Evolutionary conservation across 1,140 invertebrate genomes (phyloP).

Genomic region (Tetragnatha versicolor): DNA sequence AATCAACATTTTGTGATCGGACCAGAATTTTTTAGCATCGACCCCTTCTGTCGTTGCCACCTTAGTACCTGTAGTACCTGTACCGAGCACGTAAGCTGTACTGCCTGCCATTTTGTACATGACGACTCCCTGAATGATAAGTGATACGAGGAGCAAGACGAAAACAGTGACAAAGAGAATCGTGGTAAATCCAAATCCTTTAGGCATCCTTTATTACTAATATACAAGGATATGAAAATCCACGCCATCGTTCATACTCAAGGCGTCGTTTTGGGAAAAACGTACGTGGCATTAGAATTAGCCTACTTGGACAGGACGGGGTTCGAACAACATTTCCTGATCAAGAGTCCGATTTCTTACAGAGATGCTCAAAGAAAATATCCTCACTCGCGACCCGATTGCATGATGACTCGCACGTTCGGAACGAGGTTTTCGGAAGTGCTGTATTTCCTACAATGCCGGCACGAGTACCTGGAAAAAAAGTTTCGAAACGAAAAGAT

Average conservation of each 20-base stretch:
- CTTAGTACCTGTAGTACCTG: background rate
- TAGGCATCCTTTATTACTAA: too few relatives aligned
- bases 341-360: background rate
- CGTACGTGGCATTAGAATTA: background rate
- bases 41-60: background rate
- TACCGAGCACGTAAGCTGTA: background rate
- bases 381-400: background rate
- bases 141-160: background rate
- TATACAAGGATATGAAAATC: too few relatives aligned
- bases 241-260: conserved; percentile 4
- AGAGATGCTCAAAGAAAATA: background rate
- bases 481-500: background rate
- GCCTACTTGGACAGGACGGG: background rate
- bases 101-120: background rate
- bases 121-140: background rate
- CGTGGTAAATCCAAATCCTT: background rate
- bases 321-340: background rate
- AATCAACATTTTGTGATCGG: background rate
- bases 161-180: background rate
- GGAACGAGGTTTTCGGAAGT: too few relatives aligned
- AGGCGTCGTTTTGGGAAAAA: background rate
- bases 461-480: background rate
- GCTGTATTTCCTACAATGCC: background rate
- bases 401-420: background rate
- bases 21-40: background rate